phyloP scores from a whole-genome alignment of 35 echinoderm and acorn worm genomes.

The Patiria miniata region DNA sequence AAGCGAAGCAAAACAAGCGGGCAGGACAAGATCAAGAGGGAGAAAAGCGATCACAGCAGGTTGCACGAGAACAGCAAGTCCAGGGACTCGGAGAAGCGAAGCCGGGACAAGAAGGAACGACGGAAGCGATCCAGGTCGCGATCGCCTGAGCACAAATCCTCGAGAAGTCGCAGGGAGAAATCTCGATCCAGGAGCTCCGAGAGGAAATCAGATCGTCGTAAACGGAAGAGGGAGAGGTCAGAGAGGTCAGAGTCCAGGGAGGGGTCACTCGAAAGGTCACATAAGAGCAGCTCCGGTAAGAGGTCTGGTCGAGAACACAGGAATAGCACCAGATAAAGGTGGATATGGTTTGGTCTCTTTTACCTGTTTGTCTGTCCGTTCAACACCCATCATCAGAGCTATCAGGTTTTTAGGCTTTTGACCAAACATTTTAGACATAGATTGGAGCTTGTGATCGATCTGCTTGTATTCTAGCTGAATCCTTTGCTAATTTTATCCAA shows the following conservation, averaged over 20 bases:
- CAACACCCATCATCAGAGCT: background rate
- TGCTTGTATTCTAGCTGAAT: too few species aligned
- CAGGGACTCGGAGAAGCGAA: constrained; percentile 25
- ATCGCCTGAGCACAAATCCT: constrained; percentile 26
- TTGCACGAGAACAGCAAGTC: constrained; percentile 6
- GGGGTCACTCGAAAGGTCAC: constrained; percentile 43
- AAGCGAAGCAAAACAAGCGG: constrained; percentile 8
- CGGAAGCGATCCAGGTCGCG: constrained; percentile 20
- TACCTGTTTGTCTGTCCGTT: background rate
- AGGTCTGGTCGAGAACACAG: constrained; percentile 58
- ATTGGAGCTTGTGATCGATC: too few species aligned
- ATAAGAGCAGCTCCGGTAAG: constrained; percentile 63
- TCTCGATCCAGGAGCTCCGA: constrained; percentile 14
- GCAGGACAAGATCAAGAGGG: background rate
- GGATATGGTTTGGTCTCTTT: constrained; percentile 50
- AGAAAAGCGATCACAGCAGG: constrained; percentile 12
- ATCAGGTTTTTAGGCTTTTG: background rate
- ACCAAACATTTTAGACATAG: too few species aligned
- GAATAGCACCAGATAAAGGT: constrained; percentile 63
- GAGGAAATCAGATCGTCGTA: background rate
- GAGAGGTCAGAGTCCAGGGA: constrained; percentile 31
- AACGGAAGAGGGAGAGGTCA: constrained; percentile 2
- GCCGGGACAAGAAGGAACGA: constrained; percentile 35
- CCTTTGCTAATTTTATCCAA: too few species aligned
- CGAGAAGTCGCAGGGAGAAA: constrained; percentile 6